Evolutionary conservation across 1,140 invertebrate genomes (phyloP), one percentile per base, ranked within the genome.

Genomic region (Centruroides sculpturatus): DNA sequence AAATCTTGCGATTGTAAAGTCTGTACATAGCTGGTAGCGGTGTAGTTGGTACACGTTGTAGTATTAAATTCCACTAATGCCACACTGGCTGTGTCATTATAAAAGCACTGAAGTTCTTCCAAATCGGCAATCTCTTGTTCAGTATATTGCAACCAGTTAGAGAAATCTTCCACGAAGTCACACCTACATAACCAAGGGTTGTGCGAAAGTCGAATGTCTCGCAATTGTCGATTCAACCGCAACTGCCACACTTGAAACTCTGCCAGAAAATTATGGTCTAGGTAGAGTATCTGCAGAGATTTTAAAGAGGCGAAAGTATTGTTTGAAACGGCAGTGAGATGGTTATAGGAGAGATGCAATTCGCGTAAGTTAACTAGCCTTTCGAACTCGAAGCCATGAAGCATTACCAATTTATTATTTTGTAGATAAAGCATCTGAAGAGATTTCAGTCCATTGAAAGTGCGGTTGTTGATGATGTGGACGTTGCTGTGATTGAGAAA

Each of bases 111-210:
- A 13, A 91, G 82, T 64, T 87, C 83, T 59, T 78, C 78, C 50
- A 82, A 80, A 70, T 92, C 87, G 53, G 84, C 75, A 41, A 91
- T 82, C 73, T 87, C 87, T 69, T 84, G 79, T 3, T 83, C 82
- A 70, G 89, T 87, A 68, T 89, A 67, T 7, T 67, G 35, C 80
- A 75, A 59, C 68, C 74, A 75, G 13, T 64, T 50, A 46, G 82
- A 47, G 60, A 92, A 77, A 61, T 89, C 85, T 71, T 91, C 86
- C 52, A 92, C 77, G 72, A 90, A 93, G 70, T 87, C 85, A 74
- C 90, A 95, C 56, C 87, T 85, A 71, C 91, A 94, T 23, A 85
- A 86, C 89, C 90, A 93, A 2, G 81, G 80, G 71, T 95, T 95
- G 56, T 83, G 81, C 0, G 83, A 84, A 6, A 95, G 75, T 1